Conservation (phyloP, 2,113 vertebrate species). For the Engystomops pustulosus region DNA sequence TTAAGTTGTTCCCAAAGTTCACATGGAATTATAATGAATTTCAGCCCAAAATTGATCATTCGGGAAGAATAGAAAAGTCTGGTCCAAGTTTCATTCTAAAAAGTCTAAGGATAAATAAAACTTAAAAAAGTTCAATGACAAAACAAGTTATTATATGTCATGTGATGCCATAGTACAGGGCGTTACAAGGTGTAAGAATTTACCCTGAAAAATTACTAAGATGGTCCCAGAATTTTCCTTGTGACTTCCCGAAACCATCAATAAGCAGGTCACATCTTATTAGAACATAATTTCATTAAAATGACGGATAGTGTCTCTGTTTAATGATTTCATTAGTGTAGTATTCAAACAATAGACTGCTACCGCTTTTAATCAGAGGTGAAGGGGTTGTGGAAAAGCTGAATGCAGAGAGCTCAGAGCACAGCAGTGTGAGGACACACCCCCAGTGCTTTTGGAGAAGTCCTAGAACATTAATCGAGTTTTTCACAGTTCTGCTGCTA, state of each 20-base stretch:
- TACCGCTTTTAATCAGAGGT: too few relatives aligned
- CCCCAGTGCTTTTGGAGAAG: too few relatives aligned
- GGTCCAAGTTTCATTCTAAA: neutral
- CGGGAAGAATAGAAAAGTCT: neutral
- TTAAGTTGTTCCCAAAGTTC: slow-evolving; percentile 32
- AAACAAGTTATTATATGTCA: neutral
- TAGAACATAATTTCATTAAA: neutral
- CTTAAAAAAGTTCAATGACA: neutral
- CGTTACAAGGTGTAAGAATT: too few relatives aligned
- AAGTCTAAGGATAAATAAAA: neutral
- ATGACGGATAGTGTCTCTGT: neutral
- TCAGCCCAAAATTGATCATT: slow-evolving; percentile 26
- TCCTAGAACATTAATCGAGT: too few relatives aligned
- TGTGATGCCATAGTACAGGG: too few relatives aligned
- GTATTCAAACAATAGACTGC: too few relatives aligned
- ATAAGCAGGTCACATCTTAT: neutral
- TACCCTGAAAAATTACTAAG: neutral
- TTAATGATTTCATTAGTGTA: neutral
- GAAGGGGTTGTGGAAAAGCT: too few relatives aligned
- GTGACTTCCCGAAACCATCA: neutral
- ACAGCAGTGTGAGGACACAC: too few relatives aligned
- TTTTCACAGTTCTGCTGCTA: too few relatives aligned
- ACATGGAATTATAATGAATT: slow-evolving; percentile 27
- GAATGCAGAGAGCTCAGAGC: too few relatives aligned
- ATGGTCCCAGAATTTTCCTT: neutral